Base-by-base conservation (phyloP, 1,140 invertebrate species). In the Pantala flavescens region DNA sequence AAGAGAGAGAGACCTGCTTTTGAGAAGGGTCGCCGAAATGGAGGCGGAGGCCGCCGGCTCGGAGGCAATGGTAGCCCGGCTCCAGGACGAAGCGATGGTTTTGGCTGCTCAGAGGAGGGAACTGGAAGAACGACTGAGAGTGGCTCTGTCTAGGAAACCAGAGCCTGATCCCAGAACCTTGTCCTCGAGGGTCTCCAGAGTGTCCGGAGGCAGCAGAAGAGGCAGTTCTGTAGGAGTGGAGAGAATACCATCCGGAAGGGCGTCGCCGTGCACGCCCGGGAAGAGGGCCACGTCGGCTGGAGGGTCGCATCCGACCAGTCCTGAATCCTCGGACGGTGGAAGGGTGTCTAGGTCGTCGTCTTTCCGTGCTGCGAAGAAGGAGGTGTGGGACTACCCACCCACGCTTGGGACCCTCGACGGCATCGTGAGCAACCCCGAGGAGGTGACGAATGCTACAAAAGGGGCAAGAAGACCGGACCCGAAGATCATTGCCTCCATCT, bases 401-500 rank as follows among this genome's bases (percentile, higher is more conserved):
- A 16, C 71, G 23, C 71, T 72, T 2, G 80, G 80, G 7, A 74
- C 75, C 0, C 75, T 80, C 3, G 80, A 81, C 77, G 80, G 80
- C 16, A 77, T 80, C 9, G 76, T 81, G 19, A 79, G 79, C 73
- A 77, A 76, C 5, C 80, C 80, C 0, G 16, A n/a, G 36, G 23
- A 72, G 80, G 80, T 12, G 74, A 75, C 0, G 74, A 79, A 1
- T 79, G 80, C 76, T 79, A 78, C 21, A 76, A 79, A 10, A 76
- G 80, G n/a, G 78, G 78, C 73, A 76, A 76, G 7, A 79, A 78
- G 0, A 19, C 80, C 82, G n/a, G 79, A 81, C 75, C 79, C 78
- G 24, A 88, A 86, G 75, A 92, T 93, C 82, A 90, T 94, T 79
- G 86, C 90, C 76, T 91, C 92, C 79, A 94, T 95, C 81, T 85